phyloP scores from a whole-genome alignment of 2,888 invertebrate genomes.

The Copidosoma aretas region DNA sequence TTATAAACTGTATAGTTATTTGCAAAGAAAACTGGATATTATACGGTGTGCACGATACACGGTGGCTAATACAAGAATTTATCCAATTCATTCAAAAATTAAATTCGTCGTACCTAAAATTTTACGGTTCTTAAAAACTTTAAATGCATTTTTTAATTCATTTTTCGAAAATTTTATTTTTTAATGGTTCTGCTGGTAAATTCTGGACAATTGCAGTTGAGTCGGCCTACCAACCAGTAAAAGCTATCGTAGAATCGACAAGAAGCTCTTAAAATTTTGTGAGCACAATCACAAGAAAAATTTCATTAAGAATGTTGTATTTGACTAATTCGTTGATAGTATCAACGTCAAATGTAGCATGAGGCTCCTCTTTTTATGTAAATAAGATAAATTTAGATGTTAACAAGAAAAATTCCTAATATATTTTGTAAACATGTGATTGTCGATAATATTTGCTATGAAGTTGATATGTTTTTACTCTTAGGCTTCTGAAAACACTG shows the following conservation, averaged over 20 bases:
- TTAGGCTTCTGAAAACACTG: conserved; percentile 19
- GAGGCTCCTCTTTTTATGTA: too few species aligned
- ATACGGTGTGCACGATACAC: too few species aligned
- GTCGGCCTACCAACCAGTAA: neutral
- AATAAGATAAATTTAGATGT: too few species aligned
- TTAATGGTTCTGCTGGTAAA: neutral
- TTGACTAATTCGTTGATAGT: too few species aligned
- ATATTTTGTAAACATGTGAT: neutral
- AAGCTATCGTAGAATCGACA: too few species aligned
- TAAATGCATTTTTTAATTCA: neutral
- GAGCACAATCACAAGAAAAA: too few species aligned
- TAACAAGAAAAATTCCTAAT: too few species aligned
- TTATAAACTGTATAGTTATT: neutral
- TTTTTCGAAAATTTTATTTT: neutral
- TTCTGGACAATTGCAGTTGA: neutral
- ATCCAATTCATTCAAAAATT: neutral
- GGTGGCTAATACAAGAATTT: neutral
- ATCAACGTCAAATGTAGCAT: too few species aligned
- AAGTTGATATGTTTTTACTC: conserved; percentile 20
- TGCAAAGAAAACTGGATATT: neutral
- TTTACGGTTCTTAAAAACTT: neutral
- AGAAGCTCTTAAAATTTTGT: too few species aligned
- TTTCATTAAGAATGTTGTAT: too few species aligned
- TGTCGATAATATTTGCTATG: conserved; percentile 14
- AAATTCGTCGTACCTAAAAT: neutral